phyloP scores from a whole-genome alignment of 1,140 invertebrate species.

The Eriosoma lanigerum region DNA sequence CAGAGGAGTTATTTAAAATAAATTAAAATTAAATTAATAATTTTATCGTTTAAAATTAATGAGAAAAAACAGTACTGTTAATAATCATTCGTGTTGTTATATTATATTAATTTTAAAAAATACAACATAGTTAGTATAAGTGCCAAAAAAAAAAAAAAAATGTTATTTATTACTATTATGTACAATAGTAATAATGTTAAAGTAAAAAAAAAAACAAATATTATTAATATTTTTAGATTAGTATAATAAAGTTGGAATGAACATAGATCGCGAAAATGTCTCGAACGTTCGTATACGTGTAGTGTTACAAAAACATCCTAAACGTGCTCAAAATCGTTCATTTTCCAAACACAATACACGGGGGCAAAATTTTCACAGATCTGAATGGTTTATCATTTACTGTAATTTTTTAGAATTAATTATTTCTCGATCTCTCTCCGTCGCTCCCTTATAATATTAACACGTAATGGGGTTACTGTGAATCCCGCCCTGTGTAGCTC shows the following conservation, averaged over 20 bases:
- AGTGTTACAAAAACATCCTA: slow-evolving; percentile 27
- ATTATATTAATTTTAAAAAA: slow-evolving; percentile 20
- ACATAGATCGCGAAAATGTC: slow-evolving; percentile 35
- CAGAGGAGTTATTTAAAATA: slow-evolving; percentile 52
- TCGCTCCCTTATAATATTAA: neutral
- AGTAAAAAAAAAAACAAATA: slow-evolving; percentile 19
- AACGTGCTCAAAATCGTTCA: slow-evolving; percentile 35
- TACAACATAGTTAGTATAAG: slow-evolving; percentile 48
- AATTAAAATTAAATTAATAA: slow-evolving; percentile 47
- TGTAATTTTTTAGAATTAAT: neutral
- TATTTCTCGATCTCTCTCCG: neutral
- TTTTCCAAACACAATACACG: slow-evolving; percentile 13
- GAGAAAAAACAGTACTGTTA: slow-evolving; percentile 25
- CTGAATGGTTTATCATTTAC: neutral
- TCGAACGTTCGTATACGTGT: slow-evolving; percentile 30
- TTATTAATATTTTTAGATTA: slow-evolving; percentile 49
- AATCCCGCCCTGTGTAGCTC: neutral
- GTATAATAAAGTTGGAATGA: slow-evolving; percentile 25
- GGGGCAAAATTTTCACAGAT: neutral
- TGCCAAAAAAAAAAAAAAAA: slow-evolving; percentile 37
- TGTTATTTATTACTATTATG: slow-evolving; percentile 46
- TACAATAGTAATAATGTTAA: slow-evolving; percentile 28
- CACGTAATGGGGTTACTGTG: neutral
- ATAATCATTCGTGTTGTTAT: slow-evolving; percentile 11
- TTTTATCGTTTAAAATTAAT: slow-evolving; percentile 42